Conservation (phyloP, 2,888 invertebrate species). For the Leptopilina syphax region DNA sequence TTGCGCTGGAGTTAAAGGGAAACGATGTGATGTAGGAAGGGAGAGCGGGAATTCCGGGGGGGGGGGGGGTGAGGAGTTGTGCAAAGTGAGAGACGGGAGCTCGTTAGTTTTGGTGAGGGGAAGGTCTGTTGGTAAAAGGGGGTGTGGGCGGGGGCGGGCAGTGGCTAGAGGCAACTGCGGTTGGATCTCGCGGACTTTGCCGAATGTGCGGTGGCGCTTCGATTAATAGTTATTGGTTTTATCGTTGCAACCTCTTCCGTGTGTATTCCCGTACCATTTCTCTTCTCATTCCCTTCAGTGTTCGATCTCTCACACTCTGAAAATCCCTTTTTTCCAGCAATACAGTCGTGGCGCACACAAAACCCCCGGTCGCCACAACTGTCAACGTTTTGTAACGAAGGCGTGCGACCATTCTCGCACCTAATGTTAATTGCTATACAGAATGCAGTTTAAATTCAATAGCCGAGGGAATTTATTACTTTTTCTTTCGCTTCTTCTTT, state of each 20-base stretch:
- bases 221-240: constrained; percentile 74
- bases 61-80: constrained; percentile 44
- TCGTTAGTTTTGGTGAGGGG: constrained; percentile 59
- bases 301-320: neutral
- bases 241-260: constrained; percentile 59
- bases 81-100: constrained; percentile 61
- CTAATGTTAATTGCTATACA: constrained; percentile 57
- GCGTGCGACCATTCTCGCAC: constrained; percentile 40
- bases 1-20: constrained; percentile 50
- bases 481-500: neutral
- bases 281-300: constrained; percentile 42
- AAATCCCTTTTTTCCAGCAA: neutral
- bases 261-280: constrained; percentile 53
- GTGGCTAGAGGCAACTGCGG: constrained; percentile 36
- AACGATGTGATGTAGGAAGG: neutral
- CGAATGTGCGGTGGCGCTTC: constrained; percentile 70
- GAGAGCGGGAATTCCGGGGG: no score
- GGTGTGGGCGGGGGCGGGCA: constrained; percentile 36
- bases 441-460: constrained; percentile 47
- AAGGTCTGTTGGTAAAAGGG: constrained; percentile 13
- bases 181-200: constrained; percentile 65
- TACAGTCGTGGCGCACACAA: no score
- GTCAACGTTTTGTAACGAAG: constrained; percentile 48
- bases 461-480: neutral
- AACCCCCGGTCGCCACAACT: constrained; percentile 37